Evolutionary conservation across 2,797 vertebrate species (phyloP), one percentile per base, ranked within the genome.

Genomic region (Cuniculus paca): DNA sequence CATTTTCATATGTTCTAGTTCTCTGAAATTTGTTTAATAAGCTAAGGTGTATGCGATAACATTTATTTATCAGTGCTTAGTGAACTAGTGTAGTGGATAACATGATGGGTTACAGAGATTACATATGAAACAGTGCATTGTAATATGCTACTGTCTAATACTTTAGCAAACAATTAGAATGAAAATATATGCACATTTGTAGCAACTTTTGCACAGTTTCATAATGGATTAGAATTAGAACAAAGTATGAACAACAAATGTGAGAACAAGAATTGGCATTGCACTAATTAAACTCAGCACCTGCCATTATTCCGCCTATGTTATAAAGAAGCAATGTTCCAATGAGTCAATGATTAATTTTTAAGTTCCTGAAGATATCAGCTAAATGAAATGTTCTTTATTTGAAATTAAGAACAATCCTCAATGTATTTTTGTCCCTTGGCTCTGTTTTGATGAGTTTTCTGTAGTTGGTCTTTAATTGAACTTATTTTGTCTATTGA

Each of bases 401-500:
- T 88, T 81, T 96, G 83, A 88, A 61, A 10, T 48, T 58, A 63
- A 65, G 2, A 26, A 56, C 6, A 56, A 3, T 60, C 36, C 60
- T 95, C 56, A 28, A 1, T 50, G 50, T 77, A 78, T 58, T 88
- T 95, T 74, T 88, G 24, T 58, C 26, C 13, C 22, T 86, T 50
- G 28, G 11, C 5, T 91, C 54, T 50, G 34, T 94, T 84, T 85
- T 93, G 78, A 88, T 91, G 34, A 82, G 36, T 92, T 92, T 84
- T 75, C 31, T 81, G 72, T 85, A 83, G 82, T 56, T 93, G 52
- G 58, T 28, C 17, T 91, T 36, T 93, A 74, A 86, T 4, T 93
- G 36, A 96, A 95, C 50, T 94, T 92, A 42, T 61, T 70, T 95
- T 92, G 86, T 95, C 39, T 97, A 65, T 48, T 91, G 50, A 82